A percentile compares a stretch with the other conserved stretches of the same genome.
Evolutionary conservation across 2,888 invertebrate genomes (phyloP).

Genomic region (Notodonta dromedarius): DNA sequence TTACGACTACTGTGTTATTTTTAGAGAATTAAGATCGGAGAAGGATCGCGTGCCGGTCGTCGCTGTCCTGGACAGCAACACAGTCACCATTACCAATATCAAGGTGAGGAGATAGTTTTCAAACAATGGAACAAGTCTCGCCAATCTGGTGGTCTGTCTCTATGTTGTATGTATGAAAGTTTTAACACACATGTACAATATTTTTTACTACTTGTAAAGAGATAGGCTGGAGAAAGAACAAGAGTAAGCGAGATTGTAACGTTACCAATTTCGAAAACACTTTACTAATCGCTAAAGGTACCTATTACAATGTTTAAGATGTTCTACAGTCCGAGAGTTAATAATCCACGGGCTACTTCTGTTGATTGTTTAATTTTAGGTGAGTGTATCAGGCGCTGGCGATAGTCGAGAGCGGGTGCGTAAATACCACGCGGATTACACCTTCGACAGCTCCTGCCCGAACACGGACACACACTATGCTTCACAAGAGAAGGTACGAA

Average conservation of each 20-base stretch:
- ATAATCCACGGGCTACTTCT: too few relatives aligned
- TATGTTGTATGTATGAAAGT: too few relatives aligned
- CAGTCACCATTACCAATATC: constrained; percentile 84
- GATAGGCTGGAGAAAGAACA: too few relatives aligned
- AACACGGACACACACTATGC: constrained; percentile 75
- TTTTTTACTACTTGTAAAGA: too few relatives aligned
- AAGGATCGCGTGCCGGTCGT: constrained; percentile 71
- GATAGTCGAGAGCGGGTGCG: constrained; percentile 87
- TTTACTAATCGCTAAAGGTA: too few relatives aligned
- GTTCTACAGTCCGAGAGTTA: too few relatives aligned
- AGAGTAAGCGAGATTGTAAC: too few relatives aligned
- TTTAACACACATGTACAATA: too few relatives aligned
- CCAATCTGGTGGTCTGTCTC: too few relatives aligned
- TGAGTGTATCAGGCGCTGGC: constrained; percentile 86
- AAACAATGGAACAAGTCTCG: too few relatives aligned
- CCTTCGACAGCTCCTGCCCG: constrained; percentile 84
- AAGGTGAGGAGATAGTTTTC: constrained; percentile 72
- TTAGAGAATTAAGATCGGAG: constrained; percentile 69
- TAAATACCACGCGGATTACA: constrained; percentile 86
- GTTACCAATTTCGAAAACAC: too few relatives aligned
- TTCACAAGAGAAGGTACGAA: constrained; percentile 75
- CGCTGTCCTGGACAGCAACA: constrained; percentile 71
- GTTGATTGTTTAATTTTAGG: constrained; percentile 68
- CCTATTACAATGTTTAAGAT: too few relatives aligned
- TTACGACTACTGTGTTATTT: constrained; percentile 29